phyloP scores from a whole-genome alignment of 1,140 invertebrate species.

The Apis cerana region DNA sequence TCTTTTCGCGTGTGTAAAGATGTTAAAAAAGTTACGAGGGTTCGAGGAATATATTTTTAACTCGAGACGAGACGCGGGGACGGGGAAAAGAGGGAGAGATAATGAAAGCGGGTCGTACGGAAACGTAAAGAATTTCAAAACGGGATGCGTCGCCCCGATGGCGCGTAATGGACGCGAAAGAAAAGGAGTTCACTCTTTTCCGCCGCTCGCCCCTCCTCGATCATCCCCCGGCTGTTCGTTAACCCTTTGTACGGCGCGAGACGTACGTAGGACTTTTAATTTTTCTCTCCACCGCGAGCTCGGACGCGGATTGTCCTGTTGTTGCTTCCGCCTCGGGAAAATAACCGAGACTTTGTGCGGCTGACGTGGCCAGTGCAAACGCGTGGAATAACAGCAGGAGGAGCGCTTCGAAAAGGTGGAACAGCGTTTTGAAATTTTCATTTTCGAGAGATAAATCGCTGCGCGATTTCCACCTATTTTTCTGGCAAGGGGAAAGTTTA shows the following conservation, averaged over 20 bases:
- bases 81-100: not conserved
- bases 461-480: too few relatives aligned
- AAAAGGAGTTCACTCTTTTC: conserved; percentile 29
- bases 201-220: conserved; percentile 1
- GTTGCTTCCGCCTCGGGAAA: conserved; percentile 35
- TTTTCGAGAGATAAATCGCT: not conserved
- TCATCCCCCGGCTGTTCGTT: conserved; percentile 40
- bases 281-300: not conserved
- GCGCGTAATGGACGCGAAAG: conserved; percentile 44
- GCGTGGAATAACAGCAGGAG: not conserved
- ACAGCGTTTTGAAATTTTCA: too few relatives aligned
- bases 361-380: conserved; percentile 22
- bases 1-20: too few relatives aligned
- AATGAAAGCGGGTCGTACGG: conserved; percentile 36
- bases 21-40: too few relatives aligned
- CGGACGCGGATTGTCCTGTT: conserved; percentile 23
- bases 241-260: conserved; percentile 30
- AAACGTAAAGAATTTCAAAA: conserved; percentile 48
- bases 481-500: not conserved
- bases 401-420: too few relatives aligned
- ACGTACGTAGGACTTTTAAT: conserved; percentile 43
- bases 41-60: not conserved
- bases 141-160: conserved; percentile 33
- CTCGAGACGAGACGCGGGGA: too few relatives aligned
- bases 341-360: conserved; percentile 35